Evolutionary conservation across 2,888 invertebrate genomes (phyloP).

Genomic region (Euzetes globulus): DNA sequence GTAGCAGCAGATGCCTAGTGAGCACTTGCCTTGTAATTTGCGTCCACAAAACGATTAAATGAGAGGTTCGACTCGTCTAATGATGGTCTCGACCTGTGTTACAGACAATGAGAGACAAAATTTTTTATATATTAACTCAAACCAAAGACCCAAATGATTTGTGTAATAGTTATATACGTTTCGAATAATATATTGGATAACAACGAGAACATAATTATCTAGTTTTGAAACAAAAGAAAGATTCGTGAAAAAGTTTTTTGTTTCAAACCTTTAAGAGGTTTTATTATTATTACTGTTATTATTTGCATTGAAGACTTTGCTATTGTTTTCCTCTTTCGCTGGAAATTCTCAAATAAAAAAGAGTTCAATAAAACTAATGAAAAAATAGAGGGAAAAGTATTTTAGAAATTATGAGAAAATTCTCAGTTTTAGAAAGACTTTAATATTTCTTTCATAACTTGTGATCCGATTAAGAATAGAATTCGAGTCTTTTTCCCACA

Average conservation of each 20-base stretch:
- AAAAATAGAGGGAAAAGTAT: not conserved
- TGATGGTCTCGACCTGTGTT: not conserved
- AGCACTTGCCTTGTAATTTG: conserved; percentile 3
- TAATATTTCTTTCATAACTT: not conserved
- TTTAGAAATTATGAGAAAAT: not conserved
- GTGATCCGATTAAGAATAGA: not conserved
- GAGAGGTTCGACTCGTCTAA: not conserved
- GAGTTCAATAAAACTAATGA: not conserved
- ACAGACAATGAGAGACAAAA: not conserved
- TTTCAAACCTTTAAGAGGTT: no score
- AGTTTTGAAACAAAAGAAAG: no score
- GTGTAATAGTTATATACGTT: no score
- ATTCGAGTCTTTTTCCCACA: not conserved
- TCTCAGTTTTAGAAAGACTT: not conserved
- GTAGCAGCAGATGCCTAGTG: not conserved
- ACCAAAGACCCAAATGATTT: not conserved
- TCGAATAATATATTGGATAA: no score
- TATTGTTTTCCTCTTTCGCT: not conserved
- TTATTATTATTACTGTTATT: no score
- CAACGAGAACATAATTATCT: no score
- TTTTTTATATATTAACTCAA: not conserved
- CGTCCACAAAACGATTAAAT: not conserved
- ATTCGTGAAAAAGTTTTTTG: no score
- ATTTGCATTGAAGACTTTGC: no score
- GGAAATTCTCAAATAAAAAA: not conserved